Percentiles rank a stretch among this genome's conserved stretches.
phyloP scores from a whole-genome alignment of 2,113 vertebrate genomes.

The Monopterus albus region DNA sequence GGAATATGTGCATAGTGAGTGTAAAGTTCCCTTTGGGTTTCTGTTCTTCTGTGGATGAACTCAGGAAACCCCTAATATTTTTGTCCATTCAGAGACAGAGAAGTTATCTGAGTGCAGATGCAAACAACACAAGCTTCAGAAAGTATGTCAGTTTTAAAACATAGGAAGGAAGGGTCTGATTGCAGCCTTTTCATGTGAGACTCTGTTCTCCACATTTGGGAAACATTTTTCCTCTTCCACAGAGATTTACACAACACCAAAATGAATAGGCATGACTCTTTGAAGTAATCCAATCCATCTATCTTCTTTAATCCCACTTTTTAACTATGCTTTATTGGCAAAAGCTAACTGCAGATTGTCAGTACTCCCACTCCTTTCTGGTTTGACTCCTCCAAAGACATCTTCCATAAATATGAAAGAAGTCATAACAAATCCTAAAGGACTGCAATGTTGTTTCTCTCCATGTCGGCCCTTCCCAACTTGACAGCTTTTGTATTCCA shows the following conservation, averaged over 20 bases:
- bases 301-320: neutral
- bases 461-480: constrained; percentile 27
- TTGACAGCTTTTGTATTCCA: constrained; percentile 49
- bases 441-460: constrained; percentile 57
- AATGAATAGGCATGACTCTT: too few species aligned
- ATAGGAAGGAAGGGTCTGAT: constrained; percentile 7
- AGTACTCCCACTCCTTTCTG: constrained; percentile 6
- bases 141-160: too few species aligned
- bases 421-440: constrained; percentile 50
- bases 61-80: neutral
- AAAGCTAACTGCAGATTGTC: neutral
- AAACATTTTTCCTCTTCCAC: neutral
- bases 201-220: neutral
- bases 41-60: neutral
- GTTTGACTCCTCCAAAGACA: constrained; percentile 20
- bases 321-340: neutral
- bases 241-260: neutral
- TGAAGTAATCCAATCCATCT: too few species aligned
- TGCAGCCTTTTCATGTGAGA: constrained; percentile 1
- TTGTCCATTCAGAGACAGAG: neutral
- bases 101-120: neutral
- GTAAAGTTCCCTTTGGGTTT: too few species aligned
- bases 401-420: constrained; percentile 39
- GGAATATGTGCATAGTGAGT: too few species aligned
- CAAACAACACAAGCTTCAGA: constrained; percentile 10